Conservation (phyloP, 2,888 invertebrate genomes). For the Mythimna ferrago region DNA sequence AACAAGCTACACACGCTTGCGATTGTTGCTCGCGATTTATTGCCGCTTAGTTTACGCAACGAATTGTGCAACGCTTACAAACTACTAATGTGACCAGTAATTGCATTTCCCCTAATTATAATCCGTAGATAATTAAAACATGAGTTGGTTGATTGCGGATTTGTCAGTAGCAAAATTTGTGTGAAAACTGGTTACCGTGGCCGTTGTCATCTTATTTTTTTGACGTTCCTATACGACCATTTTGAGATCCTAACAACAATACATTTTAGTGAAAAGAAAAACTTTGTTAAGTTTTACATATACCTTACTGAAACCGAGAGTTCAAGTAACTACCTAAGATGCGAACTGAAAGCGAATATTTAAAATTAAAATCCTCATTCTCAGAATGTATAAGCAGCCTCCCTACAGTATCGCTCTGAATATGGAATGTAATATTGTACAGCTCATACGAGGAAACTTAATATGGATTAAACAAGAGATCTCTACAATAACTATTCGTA, state of each 20-base stretch:
- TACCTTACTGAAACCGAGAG: not conserved
- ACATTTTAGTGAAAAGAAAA: too few species aligned
- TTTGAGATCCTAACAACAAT: too few species aligned
- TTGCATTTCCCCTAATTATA: conserved; percentile 17
- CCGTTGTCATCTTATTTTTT: not conserved
- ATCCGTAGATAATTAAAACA: not conserved
- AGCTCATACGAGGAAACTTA: conserved; percentile 7
- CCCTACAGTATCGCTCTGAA: conserved; percentile 9
- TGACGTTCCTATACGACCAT: not conserved
- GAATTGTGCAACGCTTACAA: conserved; percentile 51
- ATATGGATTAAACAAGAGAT: conserved; percentile 3
- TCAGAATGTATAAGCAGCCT: conserved; percentile 23
- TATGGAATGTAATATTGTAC: conserved; percentile 21
- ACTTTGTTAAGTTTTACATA: not conserved
- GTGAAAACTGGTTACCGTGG: not conserved
- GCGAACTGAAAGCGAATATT: not conserved
- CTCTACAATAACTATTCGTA: conserved; percentile 5
- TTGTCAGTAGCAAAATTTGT: not conserved
- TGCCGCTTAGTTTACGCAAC: conserved; percentile 54
- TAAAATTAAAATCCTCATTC: conserved; percentile 8
- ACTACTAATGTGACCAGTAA: conserved; percentile 16
- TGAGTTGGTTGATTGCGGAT: not conserved
- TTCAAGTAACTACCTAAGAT: not conserved
- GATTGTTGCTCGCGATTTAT: conserved; percentile 39
- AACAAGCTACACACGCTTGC: conserved; percentile 29